These are phyloP conservation scores for Tribolium castaneum DNA, from an alignment of 1,140 invertebrate species.

Conservation along the genomic window DNA sequence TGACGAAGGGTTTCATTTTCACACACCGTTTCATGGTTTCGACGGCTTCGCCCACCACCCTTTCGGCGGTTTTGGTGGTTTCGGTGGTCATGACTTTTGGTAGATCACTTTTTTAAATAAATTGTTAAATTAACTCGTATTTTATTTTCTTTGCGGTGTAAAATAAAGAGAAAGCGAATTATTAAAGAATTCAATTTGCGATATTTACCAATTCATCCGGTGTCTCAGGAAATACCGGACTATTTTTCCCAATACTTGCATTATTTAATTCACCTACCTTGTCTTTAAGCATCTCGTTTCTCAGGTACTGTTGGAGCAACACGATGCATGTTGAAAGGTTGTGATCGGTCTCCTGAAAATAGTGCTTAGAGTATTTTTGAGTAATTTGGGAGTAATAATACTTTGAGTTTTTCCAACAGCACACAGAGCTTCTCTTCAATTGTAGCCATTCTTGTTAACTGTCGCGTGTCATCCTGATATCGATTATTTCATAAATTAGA, in stretches of 20 bases:
- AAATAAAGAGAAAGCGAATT: slow-evolving; percentile 20
- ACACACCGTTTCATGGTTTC: neutral
- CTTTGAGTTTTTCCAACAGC: slow-evolving; percentile 55
- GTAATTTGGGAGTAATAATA: slow-evolving; percentile 20
- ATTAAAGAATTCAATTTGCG: slow-evolving; percentile 8
- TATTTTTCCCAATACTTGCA: slow-evolving; percentile 3
- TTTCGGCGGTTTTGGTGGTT: neutral
- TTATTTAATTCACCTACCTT: slow-evolving; percentile 15
- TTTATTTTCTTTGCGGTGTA: neutral
- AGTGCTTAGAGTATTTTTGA: neutral
- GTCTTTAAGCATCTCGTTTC: slow-evolving; percentile 45
- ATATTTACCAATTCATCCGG: slow-evolving; percentile 27
- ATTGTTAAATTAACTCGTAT: slow-evolving; percentile 9
- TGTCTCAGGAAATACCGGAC: slow-evolving; percentile 4
- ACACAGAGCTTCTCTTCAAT: slow-evolving; percentile 54
- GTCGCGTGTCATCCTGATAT: slow-evolving; percentile 57
- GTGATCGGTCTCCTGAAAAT: slow-evolving; percentile 54
- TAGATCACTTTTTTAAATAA: slow-evolving; percentile 17
- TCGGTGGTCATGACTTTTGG: slow-evolving; percentile 8
- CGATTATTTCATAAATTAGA: slow-evolving; percentile 58
- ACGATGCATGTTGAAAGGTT: slow-evolving; percentile 56
- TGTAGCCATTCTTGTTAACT: slow-evolving; percentile 50
- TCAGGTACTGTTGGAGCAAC: slow-evolving; percentile 55
- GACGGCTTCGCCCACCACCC: neutral
- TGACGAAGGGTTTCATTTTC: neutral